A percentile compares a stretch with the other conserved stretches of the same genome.
These are phyloP conservation scores for Eupithecia dodoneata DNA, from an alignment of 2,888 invertebrate genomes.

Conservation along the genomic window DNA sequence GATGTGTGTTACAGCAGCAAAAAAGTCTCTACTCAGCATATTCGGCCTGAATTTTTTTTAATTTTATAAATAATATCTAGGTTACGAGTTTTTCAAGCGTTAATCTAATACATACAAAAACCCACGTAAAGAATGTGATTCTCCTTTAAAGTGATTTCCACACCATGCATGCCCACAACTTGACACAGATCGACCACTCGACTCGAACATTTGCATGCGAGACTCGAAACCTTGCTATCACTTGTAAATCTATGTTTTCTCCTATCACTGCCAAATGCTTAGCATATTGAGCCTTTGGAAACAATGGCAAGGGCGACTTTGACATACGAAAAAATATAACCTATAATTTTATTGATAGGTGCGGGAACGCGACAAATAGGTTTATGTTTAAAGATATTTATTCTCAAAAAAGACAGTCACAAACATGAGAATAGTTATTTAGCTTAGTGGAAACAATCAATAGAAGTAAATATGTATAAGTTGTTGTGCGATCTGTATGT, in stretches of 20 bases:
- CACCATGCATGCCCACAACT: slow-evolving; percentile 23
- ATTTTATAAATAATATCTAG: no score
- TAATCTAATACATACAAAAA: not conserved
- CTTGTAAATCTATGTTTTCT: slow-evolving; percentile 35
- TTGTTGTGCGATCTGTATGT: no score
- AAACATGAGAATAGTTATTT: no score
- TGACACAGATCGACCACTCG: slow-evolving; percentile 29
- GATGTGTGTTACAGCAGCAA: no score
- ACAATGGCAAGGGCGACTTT: not conserved
- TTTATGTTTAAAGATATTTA: no score
- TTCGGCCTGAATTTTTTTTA: no score
- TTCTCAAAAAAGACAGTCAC: no score
- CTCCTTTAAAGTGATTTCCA: slow-evolving; percentile 7
- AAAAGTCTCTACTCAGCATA: no score
- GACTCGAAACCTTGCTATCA: slow-evolving; percentile 21
- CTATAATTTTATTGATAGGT: not conserved
- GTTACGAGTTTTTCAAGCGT: no score
- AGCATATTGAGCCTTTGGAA: slow-evolving; percentile 10
- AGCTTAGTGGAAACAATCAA: no score
- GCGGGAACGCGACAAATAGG: no score
- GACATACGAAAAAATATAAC: not conserved
- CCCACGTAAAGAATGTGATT: not conserved
- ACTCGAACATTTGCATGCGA: slow-evolving; percentile 30
- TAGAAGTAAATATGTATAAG: no score
- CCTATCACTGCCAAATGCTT: slow-evolving; percentile 16